Percentiles rank a stretch among this genome's conserved stretches.
These are phyloP conservation scores for Dromiciops gliroides DNA, from an alignment of 2,113 vertebrate species.

Conservation along the genomic window DNA sequence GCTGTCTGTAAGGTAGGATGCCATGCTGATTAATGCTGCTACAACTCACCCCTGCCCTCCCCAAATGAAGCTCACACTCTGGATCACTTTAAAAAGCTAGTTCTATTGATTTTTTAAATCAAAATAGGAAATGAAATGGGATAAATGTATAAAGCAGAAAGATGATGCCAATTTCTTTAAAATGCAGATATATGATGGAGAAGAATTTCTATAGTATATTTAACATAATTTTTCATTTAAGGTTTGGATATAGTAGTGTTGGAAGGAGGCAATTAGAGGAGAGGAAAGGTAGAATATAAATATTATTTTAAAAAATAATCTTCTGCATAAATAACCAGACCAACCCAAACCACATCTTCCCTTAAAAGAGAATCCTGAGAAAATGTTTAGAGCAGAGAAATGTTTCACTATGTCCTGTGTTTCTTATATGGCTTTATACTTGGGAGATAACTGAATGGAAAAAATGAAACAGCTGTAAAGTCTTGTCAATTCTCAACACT, in stretches of 20 bases:
- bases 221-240: not conserved
- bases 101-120: not conserved
- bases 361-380: constrained; percentile 57
- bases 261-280: not conserved
- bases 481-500: constrained; percentile 28
- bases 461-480: constrained; percentile 12
- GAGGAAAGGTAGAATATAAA: constrained; percentile 28
- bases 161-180: not conserved
- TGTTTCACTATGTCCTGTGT: constrained; percentile 37
- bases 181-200: not conserved
- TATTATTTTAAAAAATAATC: constrained; percentile 39
- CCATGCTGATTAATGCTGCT: not conserved
- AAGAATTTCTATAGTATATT: not conserved
- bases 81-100: not conserved
- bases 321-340: constrained; percentile 42
- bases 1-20: constrained; percentile 94
- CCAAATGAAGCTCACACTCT: not conserved
- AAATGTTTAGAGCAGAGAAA: constrained; percentile 48
- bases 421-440: constrained; percentile 6
- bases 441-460: not conserved
- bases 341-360: constrained; percentile 27
- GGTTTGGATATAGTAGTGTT: not conserved
- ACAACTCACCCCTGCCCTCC: not conserved
- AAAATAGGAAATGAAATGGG: not conserved
- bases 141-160: not conserved